Conservation (phyloP, 2,797 vertebrate species). For the Sylvilagus floridanus region DNA sequence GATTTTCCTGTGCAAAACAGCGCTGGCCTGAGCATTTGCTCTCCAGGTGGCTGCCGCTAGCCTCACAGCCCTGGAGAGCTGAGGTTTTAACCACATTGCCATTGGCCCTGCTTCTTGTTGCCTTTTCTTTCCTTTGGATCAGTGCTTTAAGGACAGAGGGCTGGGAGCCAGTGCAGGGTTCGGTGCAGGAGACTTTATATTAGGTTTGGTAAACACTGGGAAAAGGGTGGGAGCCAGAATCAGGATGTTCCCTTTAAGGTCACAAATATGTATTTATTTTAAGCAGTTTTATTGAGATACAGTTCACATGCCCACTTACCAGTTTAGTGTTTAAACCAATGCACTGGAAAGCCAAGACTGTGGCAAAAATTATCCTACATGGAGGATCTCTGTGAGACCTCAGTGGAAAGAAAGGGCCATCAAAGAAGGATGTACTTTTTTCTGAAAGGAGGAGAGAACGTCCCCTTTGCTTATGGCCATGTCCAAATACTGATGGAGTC, state of each 20-base stretch:
- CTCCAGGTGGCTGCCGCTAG: not conserved
- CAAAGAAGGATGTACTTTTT: too few species aligned
- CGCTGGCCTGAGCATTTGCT: not conserved
- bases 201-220: not conserved
- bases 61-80: not conserved
- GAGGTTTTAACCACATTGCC: not conserved
- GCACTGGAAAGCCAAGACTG: too few species aligned
- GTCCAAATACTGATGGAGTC: too few species aligned
- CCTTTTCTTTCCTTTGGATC: not conserved
- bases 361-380: too few species aligned
- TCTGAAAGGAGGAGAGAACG: too few species aligned
- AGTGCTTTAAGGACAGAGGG: not conserved
- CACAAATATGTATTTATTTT: conserved; percentile 14
- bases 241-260: not conserved
- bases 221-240: not conserved
- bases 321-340: not conserved
- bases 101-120: not conserved
- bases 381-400: too few species aligned
- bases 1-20: not conserved
- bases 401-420: too few species aligned
- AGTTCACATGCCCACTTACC: not conserved
- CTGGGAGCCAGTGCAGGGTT: not conserved
- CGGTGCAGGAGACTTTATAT: not conserved
- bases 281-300: not conserved
- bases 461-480: too few species aligned